phyloP scores from a whole-genome alignment of 30 jellyfish, hydroid and myxozoan species.

The Aurelia sp. region DNA sequence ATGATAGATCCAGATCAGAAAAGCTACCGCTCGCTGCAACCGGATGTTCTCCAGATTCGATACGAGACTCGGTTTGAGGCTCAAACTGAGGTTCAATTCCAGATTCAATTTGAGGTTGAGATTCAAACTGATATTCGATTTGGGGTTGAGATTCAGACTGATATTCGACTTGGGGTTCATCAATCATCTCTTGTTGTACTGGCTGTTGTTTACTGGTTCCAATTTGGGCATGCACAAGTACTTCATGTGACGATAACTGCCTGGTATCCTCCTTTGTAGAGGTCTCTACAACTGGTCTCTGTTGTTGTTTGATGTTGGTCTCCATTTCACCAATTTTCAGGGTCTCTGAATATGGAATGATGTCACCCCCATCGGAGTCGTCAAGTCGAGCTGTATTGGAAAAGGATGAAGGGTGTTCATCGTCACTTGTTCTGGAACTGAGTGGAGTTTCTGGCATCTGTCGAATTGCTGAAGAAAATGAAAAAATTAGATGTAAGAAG shows the following conservation, averaged over 20 bases:
- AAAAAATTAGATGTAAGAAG: background rate
- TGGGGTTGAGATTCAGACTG: no score
- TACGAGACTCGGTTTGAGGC: no score
- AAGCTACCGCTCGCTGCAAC: no score
- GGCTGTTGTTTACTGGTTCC: conserved; percentile 1
- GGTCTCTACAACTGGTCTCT: background rate
- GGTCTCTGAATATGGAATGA: conserved; percentile 45
- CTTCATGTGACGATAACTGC: conserved; percentile 27
- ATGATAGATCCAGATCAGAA: background rate
- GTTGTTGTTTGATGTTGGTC: background rate
- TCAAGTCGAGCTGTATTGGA: background rate
- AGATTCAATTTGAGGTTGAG: no score
- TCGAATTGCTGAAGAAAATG: conserved; percentile 11
- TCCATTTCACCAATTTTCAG: background rate
- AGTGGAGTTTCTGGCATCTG: conserved; percentile 32
- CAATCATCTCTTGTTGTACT: background rate
- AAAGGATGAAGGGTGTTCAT: background rate
- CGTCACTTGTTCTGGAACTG: background rate
- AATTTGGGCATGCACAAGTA: conserved; percentile 42
- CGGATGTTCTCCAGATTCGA: no score
- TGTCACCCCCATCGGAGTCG: conserved; percentile 26
- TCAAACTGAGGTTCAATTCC: no score
- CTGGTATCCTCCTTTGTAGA: background rate
- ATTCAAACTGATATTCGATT: no score
- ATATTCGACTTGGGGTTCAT: no score